Evolutionary conservation across 2,113 vertebrate genomes (phyloP), one percentile per base, ranked within the genome.

Genomic region (Prinia subflava): DNA sequence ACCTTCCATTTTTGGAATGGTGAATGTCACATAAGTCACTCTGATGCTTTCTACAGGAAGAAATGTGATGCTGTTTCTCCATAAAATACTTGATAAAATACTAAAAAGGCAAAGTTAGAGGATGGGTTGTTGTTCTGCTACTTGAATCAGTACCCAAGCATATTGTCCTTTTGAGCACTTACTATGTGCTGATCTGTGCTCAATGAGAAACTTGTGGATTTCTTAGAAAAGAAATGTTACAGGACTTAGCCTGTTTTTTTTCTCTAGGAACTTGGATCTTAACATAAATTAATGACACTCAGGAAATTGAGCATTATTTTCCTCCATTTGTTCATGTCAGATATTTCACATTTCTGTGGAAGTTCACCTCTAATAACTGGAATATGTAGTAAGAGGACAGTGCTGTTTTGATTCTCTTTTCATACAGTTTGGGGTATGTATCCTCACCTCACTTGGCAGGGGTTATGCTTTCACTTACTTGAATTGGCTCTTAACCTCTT

Each of bases 141-240:
- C 52, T 44, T 84, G 7, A 42, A 24, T 28, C 13, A 21, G 24
- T 13, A 69, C 35, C 11, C 0, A 1, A 44, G 35, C 5, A 13
- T 1, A 1, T 28, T n/a, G 39, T 56, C n/a, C 49, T 82, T 71
- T 75, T 0, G 1, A 64, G 24, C 27, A 6, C 25, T 31, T 37
- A 8, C 14, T 18, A 17, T 11, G 19, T 49, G 21, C 44, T 47
- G 56, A 28, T 50, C 46, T 86, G 37, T 57, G 31, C 65, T 82
- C 20, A 17, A 33, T 63, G 47, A 59, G 33, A 59, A 52, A 47
- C 39, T 50, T 60, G 33, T 0, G 4, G 24, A 53, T 15, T 52
- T 65, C 19, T 73, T 80, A 53, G 23, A 37, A 79, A 46, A 77
- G 2, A 55, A 78, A 3, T 56, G 33, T 44, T 84, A 28, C 17